Evolutionary conservation across 2,797 vertebrate genomes (phyloP).

Genomic region (Falco concolor): DNA sequence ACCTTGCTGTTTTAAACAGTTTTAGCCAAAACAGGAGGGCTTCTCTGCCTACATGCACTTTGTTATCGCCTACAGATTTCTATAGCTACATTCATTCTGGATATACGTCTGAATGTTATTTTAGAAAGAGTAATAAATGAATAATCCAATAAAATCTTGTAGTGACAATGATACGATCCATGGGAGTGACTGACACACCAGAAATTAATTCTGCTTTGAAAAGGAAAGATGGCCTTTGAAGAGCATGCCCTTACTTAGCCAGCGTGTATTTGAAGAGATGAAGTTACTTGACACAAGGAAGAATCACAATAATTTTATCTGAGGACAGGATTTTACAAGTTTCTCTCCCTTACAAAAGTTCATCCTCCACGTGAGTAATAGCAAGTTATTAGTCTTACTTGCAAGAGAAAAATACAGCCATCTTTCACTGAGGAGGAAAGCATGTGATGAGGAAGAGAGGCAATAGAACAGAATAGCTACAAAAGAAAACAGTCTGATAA

Average conservation of each 20-base stretch:
- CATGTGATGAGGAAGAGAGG: not conserved
- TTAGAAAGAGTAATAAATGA: not conserved
- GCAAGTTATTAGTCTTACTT: not conserved
- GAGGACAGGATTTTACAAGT: not conserved
- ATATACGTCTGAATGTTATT: not conserved
- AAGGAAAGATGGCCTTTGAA: not conserved
- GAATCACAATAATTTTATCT: not conserved
- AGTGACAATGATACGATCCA: not conserved
- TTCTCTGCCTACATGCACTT: not conserved
- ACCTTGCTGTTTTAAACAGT: not conserved
- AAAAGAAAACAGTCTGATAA: not conserved
- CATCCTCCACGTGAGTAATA: not conserved
- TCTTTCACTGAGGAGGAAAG: not conserved
- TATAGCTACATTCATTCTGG: not conserved
- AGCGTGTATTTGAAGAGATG: not conserved
- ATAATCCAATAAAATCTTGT: not conserved
- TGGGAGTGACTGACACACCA: not conserved
- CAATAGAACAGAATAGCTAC: not conserved
- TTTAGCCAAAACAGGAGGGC: not conserved
- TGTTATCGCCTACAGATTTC: not conserved
- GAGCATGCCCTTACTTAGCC: not conserved
- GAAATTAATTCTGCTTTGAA: constrained; percentile 1
- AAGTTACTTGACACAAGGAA: not conserved
- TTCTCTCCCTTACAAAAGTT: constrained; percentile 5
- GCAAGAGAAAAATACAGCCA: not conserved